Evolutionary conservation across 2,113 vertebrate species (phyloP).

Genomic region (Charadrius vociferus): DNA sequence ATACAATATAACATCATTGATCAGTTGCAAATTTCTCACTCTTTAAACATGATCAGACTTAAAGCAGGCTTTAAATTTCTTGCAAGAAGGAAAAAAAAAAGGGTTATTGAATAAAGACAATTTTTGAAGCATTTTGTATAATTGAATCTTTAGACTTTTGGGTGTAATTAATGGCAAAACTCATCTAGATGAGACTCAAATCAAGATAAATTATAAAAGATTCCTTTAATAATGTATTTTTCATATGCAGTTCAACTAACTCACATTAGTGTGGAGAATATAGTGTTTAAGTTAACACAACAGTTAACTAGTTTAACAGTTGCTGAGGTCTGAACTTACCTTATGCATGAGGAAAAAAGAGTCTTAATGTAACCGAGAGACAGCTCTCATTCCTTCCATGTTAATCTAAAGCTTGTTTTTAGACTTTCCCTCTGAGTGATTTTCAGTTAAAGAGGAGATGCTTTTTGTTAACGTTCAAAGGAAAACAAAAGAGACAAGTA

Average conservation of each 20-base stretch:
- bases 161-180: conserved; percentile 4
- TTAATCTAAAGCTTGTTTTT: neutral
- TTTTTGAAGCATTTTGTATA: neutral
- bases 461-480: neutral
- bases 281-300: neutral
- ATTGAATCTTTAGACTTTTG: neutral
- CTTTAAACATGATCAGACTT: neutral
- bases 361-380: neutral
- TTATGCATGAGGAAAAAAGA: neutral
- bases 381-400: neutral
- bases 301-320: too few relatives aligned
- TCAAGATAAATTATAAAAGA: neutral
- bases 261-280: neutral
- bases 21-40: neutral
- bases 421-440: neutral
- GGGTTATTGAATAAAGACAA: neutral
- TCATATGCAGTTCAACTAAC: neutral
- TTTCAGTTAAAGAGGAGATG: neutral
- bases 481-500: neutral
- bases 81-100: neutral
- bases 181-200: neutral
- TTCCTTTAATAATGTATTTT: neutral
- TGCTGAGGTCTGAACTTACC: too few relatives aligned
- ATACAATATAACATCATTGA: neutral
- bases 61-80: neutral